phyloP scores from a whole-genome alignment of 1,140 invertebrate species.

The Bombus consobrinus region DNA sequence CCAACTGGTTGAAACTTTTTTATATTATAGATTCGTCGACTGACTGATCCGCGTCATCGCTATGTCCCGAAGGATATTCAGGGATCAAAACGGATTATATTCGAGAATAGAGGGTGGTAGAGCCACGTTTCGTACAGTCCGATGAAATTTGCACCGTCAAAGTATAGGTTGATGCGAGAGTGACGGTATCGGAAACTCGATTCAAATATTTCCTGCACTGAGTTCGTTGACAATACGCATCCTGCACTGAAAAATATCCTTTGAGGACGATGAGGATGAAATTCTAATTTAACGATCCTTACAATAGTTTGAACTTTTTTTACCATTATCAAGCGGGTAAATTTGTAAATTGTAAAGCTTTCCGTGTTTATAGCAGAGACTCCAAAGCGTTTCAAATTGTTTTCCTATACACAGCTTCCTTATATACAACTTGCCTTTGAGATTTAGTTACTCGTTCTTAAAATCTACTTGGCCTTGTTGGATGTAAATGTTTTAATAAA shows the following conservation, averaged over 20 bases:
- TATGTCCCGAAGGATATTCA: conserved; percentile 51
- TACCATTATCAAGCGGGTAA: too few species aligned
- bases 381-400: too few species aligned
- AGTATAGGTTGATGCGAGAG: not conserved
- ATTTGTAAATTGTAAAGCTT: too few species aligned
- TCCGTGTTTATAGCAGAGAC: too few species aligned
- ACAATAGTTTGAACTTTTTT: not conserved
- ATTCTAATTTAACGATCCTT: not conserved
- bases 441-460: too few species aligned
- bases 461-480: not conserved
- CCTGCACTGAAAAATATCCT: not conserved
- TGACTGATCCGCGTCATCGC: conserved; percentile 42
- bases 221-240: not conserved
- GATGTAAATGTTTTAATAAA: not conserved
- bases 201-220: conserved; percentile 15
- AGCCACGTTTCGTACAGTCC: conserved; percentile 21
- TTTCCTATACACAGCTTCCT: too few species aligned
- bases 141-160: conserved; percentile 50
- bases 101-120: conserved; percentile 3
- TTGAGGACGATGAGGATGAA: too few species aligned
- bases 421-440: too few species aligned
- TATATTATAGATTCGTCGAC: not conserved
- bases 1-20: conserved; percentile 43
- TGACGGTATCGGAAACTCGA: not conserved
- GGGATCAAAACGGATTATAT: conserved; percentile 63